Base-by-base conservation (phyloP, 1,140 invertebrate genomes). In the Anastrepha ludens region DNA sequence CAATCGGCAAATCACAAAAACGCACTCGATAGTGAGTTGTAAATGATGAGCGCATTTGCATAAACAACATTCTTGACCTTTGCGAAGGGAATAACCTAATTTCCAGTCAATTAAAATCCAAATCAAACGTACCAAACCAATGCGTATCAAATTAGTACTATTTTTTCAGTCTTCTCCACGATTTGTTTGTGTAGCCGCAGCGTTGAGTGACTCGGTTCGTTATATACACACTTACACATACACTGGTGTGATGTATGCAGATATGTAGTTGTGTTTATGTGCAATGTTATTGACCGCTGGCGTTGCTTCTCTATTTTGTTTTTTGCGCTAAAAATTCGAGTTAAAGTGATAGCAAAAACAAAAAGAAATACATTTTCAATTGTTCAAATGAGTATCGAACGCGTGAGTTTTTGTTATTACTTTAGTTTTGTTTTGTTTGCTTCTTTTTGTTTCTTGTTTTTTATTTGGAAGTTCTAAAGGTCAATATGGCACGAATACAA, bases 251-350 rank as follows among this genome's bases (percentile, higher is more conserved):
- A 29, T 29, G 29, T 29, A 29, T 29, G 29, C 29, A 11, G 50
- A 55, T 6, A 11, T 55, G 50, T 55, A 7, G 44, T 9, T 81
- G 29, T 3, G n/a, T 55, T 7, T 81, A 47, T 81, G 50, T 5
- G n/a, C 47, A 81, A 55, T 47, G 74, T 81, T 58, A 47, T 81
- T 81, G 74, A 58, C 74, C 74, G 74, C 50, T 81, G 74, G 9
- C 20, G 74, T 11, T 55, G 74, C 17, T 20, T 50, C 41, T n/a
- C 13, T n/a, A 41, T 81, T 70, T 44, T 11, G 17, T 20, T 47
- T 47, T 55, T 55, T 55, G 41, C 67, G 44, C 55, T 17, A 3
- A 81, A 29, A 29, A 58, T 55, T 20, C 20, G 29, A 47, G 3
- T 62, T 74, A 8, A 44, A 6, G 17, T 50, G 70, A 50, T 74